Conservation (phyloP, 2,888 invertebrate species). For the Horisme vitalbata region DNA sequence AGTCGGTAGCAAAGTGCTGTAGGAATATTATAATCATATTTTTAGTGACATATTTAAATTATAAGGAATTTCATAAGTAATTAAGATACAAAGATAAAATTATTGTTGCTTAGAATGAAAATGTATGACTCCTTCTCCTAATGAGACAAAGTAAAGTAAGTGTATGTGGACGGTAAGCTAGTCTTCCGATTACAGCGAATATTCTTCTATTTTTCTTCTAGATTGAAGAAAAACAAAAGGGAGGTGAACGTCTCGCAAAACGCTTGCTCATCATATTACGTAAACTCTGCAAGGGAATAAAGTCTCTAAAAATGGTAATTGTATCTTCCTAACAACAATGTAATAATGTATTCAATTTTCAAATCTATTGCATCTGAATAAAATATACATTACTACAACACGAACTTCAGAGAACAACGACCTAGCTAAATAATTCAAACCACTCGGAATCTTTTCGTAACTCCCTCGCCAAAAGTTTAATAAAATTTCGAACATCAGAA, state of each 20-base stretch:
- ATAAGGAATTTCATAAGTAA: too few relatives aligned
- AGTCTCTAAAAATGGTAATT: background rate
- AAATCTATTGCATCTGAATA: background rate
- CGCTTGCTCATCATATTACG: slow-evolving; percentile 37
- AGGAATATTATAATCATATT: too few relatives aligned
- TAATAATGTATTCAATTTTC: too few relatives aligned
- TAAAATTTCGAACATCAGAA: too few relatives aligned
- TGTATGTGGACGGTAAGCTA: background rate
- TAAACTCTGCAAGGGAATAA: slow-evolving; percentile 29
- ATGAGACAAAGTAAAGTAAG: slow-evolving; percentile 29
- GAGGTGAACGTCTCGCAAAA: slow-evolving; percentile 37
- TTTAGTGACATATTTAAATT: too few relatives aligned
- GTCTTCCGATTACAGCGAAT: slow-evolving; percentile 28
- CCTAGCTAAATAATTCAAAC: too few relatives aligned
- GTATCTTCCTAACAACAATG: background rate
- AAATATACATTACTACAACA: background rate
- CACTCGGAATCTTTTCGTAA: too few relatives aligned
- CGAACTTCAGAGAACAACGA: background rate
- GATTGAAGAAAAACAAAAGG: slow-evolving; percentile 52
- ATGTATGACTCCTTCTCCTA: slow-evolving; percentile 48
- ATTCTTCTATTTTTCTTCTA: slow-evolving; percentile 35
- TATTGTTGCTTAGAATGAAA: too few relatives aligned
- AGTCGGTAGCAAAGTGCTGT: too few relatives aligned
- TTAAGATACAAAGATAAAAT: too few relatives aligned
- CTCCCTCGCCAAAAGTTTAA: too few relatives aligned